Evolutionary conservation across 2,797 vertebrate species (phyloP).

Genomic region (Urocyon cinereoargenteus): DNA sequence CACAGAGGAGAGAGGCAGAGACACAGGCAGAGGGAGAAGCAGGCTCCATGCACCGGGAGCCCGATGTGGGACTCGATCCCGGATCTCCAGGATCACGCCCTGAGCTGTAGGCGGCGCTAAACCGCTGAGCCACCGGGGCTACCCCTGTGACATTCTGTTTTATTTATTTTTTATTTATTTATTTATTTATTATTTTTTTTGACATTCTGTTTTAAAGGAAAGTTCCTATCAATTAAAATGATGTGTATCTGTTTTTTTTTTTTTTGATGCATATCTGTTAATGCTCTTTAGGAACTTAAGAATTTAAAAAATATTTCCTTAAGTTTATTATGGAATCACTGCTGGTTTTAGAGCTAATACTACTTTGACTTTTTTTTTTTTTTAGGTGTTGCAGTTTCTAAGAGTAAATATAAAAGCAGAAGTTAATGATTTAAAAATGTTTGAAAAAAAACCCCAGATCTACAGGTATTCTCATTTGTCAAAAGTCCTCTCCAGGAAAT

Average conservation of each 20-base stretch:
- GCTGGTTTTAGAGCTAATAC: conserved; percentile 37
- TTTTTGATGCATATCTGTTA: conserved; percentile 26
- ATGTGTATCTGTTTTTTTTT: neutral
- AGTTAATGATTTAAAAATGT: conserved; percentile 58
- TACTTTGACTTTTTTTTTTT: conserved; percentile 64
- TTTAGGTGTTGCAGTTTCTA: conserved; percentile 34
- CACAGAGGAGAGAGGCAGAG: too few relatives aligned
- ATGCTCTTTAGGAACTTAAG: conserved; percentile 38
- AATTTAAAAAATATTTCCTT: conserved; percentile 52
- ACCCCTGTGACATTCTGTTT: conserved; percentile 39
- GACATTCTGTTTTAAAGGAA: conserved; percentile 71
- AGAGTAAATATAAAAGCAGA: conserved; percentile 61
- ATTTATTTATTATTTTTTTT: too few relatives aligned
- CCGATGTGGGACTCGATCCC: too few relatives aligned
- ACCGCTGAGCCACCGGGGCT: too few relatives aligned
- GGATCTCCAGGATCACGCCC: too few relatives aligned
- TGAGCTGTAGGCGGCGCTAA: too few relatives aligned
- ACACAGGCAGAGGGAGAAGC: too few relatives aligned
- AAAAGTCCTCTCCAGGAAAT: conserved; percentile 36
- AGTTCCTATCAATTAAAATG: conserved; percentile 65
- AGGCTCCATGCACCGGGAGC: too few relatives aligned
- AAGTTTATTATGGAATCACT: conserved; percentile 43
- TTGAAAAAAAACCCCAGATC: neutral
- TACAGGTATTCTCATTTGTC: conserved; percentile 37
- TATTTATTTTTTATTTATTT: too few relatives aligned